Base-by-base conservation (phyloP, 37 sponge, comb jelly and placozoan genomes). In the Aphrocallistes beatrix region DNA sequence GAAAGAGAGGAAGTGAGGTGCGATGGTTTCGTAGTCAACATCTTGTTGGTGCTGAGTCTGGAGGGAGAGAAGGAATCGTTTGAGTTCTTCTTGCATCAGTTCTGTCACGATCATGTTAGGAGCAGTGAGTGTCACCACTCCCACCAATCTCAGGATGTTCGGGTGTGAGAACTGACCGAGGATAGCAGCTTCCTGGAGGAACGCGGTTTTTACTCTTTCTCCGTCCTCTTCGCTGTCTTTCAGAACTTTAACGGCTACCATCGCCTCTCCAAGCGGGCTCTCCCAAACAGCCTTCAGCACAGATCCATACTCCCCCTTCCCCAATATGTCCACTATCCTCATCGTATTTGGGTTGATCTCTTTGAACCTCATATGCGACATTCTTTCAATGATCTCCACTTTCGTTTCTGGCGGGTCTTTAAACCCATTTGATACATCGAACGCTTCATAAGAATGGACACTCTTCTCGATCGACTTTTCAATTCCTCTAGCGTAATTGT, bases 1-100 rank as follows among this genome's bases (percentile, higher is more conserved):
- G 86, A 88, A 91, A 0, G 37, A 36, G 38, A 90, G 82, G 36
- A 89, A 82, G 1, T 60, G 75, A 3, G 75, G 75, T 13, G 75
- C 25, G 10, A 60, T 3, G 34, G 75, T 60, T 6, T 60, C 75
- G 34, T 60, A 60, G 75, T 60, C 75, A 3, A 60, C 28, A 3
- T 60, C 75, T 13, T 13, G 75, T 3, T 13, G 10, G 75, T 60
- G 75, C 34, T 60, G 75, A 32, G 75, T 60, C 75, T 32, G 75
- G 6, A 60, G 75, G 3, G 75, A 8, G 17, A 32, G 32, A 3
- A 60, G 75, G 75, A 60, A 60, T 3, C 75, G 75, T 60, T 13
- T 60, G 28, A 60, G 34, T 13, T 60, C 75, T 60, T 60, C 75
- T 13, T 60, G 75, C 75, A 60, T 60, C 75, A 60, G 75, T 13